Evolutionary conservation across 2,113 vertebrate genomes (phyloP), one percentile per base, ranked within the genome.

Genomic region (Corynorhinus townsendii): DNA sequence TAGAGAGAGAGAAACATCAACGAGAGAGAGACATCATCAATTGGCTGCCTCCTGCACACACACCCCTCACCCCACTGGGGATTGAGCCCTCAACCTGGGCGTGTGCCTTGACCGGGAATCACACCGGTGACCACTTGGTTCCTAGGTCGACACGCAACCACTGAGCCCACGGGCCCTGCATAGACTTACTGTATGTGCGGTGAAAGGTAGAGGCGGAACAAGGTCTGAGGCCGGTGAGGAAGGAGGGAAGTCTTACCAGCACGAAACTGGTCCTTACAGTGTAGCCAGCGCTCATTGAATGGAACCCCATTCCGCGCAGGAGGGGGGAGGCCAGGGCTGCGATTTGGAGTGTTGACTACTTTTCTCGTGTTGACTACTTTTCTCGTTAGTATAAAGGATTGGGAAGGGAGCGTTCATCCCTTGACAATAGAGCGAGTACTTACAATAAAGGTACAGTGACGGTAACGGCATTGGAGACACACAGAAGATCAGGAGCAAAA

Each of bases 381-480:
- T n/a, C 43, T 87, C 76, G 3, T 19, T 1, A 2, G 19, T 26
- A 0, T 4, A 5, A 45, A 52, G 68, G 54, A 5, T 2, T 10
- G 3, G 17, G 22, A 26, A 56, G 59, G 90, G 76, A 62, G 75
- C 43, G 30, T n/a, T 20, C 4, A 3, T 9, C 49, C 54, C 72
- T 24, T 28, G 45, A 43, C 19, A 4, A 0, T 22, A 45, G 26
- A 22, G 20, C 9, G 16, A 30, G 19, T 10, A 83, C n/a, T 11
- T 11, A 0, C 20, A 22, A 9, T 8, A 7, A 30, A 20, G 64
- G 49, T 2, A 1, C 24, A 35, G 35, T 8, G 14, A 14, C 20
- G 4, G 40, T 10, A 7, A 1, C 64, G 38, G 82, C 22, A n/a
- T 49, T 20, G 26, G 54, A 33, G 26, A 33, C 8, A 14, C 4